These are phyloP conservation scores for Prunella strophiata DNA, from an alignment of 2,797 vertebrate species.

Conservation along the genomic window DNA sequence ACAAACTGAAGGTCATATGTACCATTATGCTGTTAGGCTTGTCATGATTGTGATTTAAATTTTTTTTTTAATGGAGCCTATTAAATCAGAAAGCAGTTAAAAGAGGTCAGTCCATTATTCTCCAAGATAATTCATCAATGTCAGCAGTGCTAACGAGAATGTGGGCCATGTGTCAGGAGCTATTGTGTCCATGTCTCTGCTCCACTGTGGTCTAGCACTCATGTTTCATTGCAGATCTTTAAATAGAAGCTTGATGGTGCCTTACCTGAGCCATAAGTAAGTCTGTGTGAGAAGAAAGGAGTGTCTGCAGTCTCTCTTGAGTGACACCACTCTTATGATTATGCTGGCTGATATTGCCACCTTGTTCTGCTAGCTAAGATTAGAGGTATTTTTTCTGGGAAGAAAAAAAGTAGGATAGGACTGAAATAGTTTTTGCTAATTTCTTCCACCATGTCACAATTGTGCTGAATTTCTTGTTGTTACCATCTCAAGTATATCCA, in stretches of 20 bases:
- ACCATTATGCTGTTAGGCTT: conserved; percentile 20
- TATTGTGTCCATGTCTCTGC: neutral
- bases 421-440: neutral
- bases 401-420: neutral
- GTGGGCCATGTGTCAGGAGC: neutral
- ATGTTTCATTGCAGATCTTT: neutral
- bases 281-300: neutral
- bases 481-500: neutral
- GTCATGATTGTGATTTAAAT: neutral
- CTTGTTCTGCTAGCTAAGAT: neutral
- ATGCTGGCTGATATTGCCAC: neutral
- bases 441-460: neutral
- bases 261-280: neutral
- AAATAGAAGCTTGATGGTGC: neutral
- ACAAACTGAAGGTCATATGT: conserved; percentile 18
- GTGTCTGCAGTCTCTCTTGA: neutral
- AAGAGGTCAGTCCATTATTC: conserved; percentile 29
- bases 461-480: neutral
- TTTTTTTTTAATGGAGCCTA: neutral
- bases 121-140: neutral
- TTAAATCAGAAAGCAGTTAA: conserved; percentile 27
- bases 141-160: neutral
- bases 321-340: neutral
- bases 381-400: neutral
- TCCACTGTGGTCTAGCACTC: neutral